Percentiles rank a stretch among this genome's conserved stretches.
These are phyloP conservation scores for Tamandua tetradactyla DNA, from an alignment of 2,797 vertebrate genomes.

Conservation along the genomic window DNA sequence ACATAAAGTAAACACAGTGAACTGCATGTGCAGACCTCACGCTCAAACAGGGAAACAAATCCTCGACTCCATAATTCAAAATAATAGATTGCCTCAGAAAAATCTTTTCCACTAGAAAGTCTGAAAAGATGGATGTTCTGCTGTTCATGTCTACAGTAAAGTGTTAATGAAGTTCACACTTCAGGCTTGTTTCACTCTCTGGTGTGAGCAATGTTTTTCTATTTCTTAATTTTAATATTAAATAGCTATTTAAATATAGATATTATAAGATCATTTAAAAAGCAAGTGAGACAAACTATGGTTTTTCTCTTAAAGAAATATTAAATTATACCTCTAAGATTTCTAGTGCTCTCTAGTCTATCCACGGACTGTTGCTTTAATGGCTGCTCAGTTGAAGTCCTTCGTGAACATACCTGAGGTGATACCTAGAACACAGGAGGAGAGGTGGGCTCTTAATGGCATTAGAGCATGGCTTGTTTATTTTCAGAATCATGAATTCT, in stretches of 20 bases:
- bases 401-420: background rate
- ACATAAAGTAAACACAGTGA: background rate
- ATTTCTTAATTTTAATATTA: background rate
- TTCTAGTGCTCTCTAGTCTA: background rate
- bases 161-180: background rate
- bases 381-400: background rate
- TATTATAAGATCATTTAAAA: background rate
- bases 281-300: background rate
- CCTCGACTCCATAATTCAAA: background rate
- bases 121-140: background rate
- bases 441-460: background rate
- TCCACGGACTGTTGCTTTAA: background rate
- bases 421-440: background rate
- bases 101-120: background rate
- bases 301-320: background rate
- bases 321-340: background rate
- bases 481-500: background rate
- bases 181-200: background rate
- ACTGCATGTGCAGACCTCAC: background rate
- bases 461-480: background rate
- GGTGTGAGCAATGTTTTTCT: background rate
- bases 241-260: conserved; percentile 25
- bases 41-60: background rate
- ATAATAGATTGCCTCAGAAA: background rate
- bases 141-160: background rate